These are phyloP conservation scores for Pemphigus obesinymphae DNA, from an alignment of 1,140 invertebrate species.

Conservation along the genomic window DNA sequence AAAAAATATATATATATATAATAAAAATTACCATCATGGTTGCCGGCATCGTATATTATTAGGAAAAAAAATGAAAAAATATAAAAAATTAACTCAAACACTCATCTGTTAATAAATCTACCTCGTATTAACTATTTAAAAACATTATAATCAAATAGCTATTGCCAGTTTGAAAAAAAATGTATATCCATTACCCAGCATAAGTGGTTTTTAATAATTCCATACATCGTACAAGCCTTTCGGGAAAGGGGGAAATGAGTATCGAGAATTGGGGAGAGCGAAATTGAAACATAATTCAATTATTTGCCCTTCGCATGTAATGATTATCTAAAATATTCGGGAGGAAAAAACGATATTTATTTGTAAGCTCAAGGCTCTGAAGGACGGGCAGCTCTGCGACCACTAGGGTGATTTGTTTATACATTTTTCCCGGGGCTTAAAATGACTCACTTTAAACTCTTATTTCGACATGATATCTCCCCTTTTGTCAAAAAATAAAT, in stretches of 20 bases:
- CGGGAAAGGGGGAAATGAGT: neutral
- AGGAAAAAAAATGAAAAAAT: too few relatives aligned
- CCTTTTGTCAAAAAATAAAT: neutral
- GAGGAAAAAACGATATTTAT: slow-evolving; percentile 20
- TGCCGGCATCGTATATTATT: neutral
- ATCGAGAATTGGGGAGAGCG: neutral
- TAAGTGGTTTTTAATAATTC: slow-evolving; percentile 16
- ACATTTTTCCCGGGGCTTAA: slow-evolving; percentile 11
- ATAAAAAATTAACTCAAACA: neutral
- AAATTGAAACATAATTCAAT: slow-evolving; percentile 36
- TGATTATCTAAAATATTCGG: slow-evolving; percentile 37
- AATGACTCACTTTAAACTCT: slow-evolving; percentile 39
- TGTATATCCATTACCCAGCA: neutral
- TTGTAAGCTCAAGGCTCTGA: neutral
- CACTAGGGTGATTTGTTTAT: slow-evolving; percentile 13
- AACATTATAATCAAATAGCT: neutral
- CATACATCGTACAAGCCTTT: neutral
- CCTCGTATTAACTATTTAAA: neutral
- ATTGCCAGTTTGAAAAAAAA: neutral
- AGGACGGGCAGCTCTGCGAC: neutral
- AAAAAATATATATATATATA: neutral
- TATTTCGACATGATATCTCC: slow-evolving; percentile 13
- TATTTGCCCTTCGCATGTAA: slow-evolving; percentile 27
- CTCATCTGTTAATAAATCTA: neutral
- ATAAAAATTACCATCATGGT: neutral